Evolutionary conservation across 1,140 invertebrate species (phyloP).

Genomic region (Drosophila lacteicornis): DNA sequence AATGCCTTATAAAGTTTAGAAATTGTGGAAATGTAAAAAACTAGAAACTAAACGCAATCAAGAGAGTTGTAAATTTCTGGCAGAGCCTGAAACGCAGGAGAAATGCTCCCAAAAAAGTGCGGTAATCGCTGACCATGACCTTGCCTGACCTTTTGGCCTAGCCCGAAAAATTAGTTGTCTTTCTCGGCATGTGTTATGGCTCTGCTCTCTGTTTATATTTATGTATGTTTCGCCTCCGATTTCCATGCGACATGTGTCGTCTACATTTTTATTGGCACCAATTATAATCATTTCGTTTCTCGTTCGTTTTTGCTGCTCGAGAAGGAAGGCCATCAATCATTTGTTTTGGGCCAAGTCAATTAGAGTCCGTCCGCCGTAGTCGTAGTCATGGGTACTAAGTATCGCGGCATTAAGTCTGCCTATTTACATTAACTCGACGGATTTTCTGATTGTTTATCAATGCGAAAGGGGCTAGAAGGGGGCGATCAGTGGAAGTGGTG

Average conservation of each 20-base stretch:
- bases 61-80: constrained; percentile 22
- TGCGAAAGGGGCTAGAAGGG: background rate
- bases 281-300: constrained; percentile 47
- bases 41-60: constrained; percentile 23
- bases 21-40: constrained; percentile 32
- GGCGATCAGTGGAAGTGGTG: constrained; percentile 4
- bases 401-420: constrained; percentile 33
- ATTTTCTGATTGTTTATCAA: constrained; percentile 57
- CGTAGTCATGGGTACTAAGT: constrained; percentile 64
- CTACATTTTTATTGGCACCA: constrained; percentile 73
- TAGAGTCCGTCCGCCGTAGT: constrained; percentile 22
- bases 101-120: constrained; percentile 19
- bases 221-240: constrained; percentile 29
- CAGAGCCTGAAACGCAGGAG: constrained; percentile 2
- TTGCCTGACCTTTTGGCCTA: constrained; percentile 60
- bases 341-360: constrained; percentile 56
- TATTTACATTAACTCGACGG: constrained; percentile 65
- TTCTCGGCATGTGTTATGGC: background rate
- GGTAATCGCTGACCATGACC: constrained; percentile 59
- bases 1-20: constrained; percentile 48
- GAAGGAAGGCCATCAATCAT: constrained; percentile 66
- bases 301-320: constrained; percentile 16
- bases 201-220: constrained; percentile 1
- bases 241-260: constrained; percentile 63
- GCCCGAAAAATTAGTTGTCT: constrained; percentile 38